Conservation (phyloP, 2,888 invertebrate genomes). For the Andrena fulva region DNA sequence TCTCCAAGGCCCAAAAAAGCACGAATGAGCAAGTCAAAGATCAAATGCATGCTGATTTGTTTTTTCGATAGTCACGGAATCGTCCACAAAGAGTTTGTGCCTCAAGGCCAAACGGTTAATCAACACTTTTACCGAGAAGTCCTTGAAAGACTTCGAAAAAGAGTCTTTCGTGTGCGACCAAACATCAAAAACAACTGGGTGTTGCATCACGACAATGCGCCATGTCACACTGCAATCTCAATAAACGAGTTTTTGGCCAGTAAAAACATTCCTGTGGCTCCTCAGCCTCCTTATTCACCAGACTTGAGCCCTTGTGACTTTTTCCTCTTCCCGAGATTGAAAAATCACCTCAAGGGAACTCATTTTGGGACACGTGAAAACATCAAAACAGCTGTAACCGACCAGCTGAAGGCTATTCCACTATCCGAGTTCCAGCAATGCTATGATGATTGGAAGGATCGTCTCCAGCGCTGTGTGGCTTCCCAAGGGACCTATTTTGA, state of each 20-base stretch:
- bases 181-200: not conserved
- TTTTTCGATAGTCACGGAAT: conserved; percentile 57
- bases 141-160: conserved; percentile 1
- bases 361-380: not conserved
- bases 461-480: not conserved
- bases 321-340: conserved; percentile 9
- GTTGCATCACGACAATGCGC: conserved; percentile 36
- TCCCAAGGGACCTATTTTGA: not conserved
- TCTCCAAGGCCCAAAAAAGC: conserved; percentile 42
- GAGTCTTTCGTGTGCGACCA: conserved; percentile 3
- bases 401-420: not conserved
- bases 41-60: conserved; percentile 61
- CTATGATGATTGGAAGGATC: not conserved
- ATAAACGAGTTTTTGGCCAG: conserved; percentile 4
- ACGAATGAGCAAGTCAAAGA: conserved; percentile 23
- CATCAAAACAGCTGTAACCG: not conserved
- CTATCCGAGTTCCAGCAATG: not conserved
- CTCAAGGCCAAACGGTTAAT: conserved; percentile 62
- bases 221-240: conserved; percentile 13
- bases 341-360: not conserved
- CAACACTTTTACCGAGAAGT: conserved; percentile 58
- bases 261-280: not conserved
- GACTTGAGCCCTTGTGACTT: conserved; percentile 1
- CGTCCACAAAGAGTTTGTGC: conserved; percentile 65
- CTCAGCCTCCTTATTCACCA: conserved; percentile 16